Evolutionary conservation across 2,113 vertebrate species (phyloP).

Genomic region (Labrus mixtus): DNA sequence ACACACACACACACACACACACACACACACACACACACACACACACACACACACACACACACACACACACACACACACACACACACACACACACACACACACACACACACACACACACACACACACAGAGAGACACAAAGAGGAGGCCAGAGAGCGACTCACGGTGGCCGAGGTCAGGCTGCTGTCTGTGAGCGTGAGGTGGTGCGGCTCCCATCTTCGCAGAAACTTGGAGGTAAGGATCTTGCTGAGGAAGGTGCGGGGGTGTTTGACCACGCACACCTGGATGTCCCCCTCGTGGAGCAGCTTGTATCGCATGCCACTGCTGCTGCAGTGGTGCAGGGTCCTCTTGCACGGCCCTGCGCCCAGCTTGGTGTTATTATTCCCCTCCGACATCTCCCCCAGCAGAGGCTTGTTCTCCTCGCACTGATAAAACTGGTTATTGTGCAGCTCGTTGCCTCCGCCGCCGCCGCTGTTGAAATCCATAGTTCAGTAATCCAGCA

Average conservation of each 20-base stretch:
- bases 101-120: neutral
- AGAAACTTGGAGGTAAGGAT: constrained; percentile 98
- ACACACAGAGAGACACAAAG: neutral
- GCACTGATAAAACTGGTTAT: constrained; percentile 88
- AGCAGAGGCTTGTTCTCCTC: constrained; percentile 95
- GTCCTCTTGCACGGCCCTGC: constrained; percentile 91
- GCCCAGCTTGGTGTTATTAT: constrained; percentile 87
- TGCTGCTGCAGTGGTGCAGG: constrained; percentile 88
- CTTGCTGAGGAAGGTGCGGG: constrained; percentile 98
- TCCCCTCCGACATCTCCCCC: constrained; percentile 90
- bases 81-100: neutral
- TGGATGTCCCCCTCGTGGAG: constrained; percentile 99
- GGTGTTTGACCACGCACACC: constrained; percentile 97
- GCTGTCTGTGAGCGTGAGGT: constrained; percentile 93
- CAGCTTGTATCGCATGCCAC: constrained; percentile 96
- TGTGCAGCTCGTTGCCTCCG: constrained; percentile 87
- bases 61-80: neutral
- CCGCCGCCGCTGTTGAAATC: constrained; percentile 89
- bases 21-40: constrained; percentile 1
- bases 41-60: neutral
- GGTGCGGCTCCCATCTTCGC: constrained; percentile 97
- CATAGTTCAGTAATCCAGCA: constrained; percentile 80
- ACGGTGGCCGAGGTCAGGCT: constrained; percentile 95
- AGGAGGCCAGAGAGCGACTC: constrained; percentile 71
- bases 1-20: neutral